Conservation (phyloP, 2,113 vertebrate genomes). For the Megalops atlanticus region DNA sequence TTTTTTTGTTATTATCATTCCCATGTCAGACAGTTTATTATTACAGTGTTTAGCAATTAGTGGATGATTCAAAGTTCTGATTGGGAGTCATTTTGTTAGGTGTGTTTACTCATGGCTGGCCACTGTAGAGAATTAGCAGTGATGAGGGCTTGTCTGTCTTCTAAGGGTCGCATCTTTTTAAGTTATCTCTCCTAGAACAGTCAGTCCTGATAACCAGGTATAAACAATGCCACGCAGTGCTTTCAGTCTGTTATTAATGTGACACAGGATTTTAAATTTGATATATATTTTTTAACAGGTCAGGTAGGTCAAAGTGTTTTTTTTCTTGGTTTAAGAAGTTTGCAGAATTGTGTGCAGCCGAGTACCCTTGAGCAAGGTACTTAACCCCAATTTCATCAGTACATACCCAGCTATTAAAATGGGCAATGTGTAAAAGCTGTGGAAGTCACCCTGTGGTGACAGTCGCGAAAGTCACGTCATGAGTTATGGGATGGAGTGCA, state of each 20-base stretch:
- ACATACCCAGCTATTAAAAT: too few relatives aligned
- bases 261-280: slow-evolving; percentile 8
- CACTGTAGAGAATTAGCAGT: background rate
- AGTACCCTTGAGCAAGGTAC: too few relatives aligned
- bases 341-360: too few relatives aligned
- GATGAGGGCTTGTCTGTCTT: slow-evolving; percentile 6
- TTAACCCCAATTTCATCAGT: too few relatives aligned
- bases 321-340: background rate
- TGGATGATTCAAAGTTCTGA: slow-evolving; percentile 4
- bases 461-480: too few relatives aligned
- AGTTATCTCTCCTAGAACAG: too few relatives aligned
- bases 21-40: slow-evolving; percentile 3
- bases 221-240: background rate
- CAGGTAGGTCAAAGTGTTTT: background rate
- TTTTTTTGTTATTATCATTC: background rate
- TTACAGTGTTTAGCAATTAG: slow-evolving; percentile 5
- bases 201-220: too few relatives aligned
- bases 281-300: background rate
- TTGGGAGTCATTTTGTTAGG: slow-evolving; percentile 12
- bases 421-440: too few relatives aligned
- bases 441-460: too few relatives aligned
- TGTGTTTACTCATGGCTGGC: background rate
- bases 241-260: slow-evolving; percentile 17
- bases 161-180: background rate
- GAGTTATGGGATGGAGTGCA: too few relatives aligned